Base-by-base conservation (phyloP, 2,113 vertebrate genomes). In the Mormyrus iriodes region DNA sequence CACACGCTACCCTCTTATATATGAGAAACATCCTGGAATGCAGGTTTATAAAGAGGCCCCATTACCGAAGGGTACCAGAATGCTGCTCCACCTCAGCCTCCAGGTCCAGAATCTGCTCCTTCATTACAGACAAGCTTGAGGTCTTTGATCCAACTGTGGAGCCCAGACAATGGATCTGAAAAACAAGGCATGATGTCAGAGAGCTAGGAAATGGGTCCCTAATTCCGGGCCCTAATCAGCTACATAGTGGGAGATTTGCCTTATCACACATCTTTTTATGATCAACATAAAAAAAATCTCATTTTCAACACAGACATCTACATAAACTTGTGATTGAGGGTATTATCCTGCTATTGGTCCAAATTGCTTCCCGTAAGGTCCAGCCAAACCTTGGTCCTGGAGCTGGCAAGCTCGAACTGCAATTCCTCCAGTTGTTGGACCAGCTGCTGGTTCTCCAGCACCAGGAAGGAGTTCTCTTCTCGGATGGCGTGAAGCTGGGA, bases 1-100 rank as follows among this genome's bases (percentile, higher is more conserved):
- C 21, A 61, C 55, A n/a, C 1, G 55, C 55, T 9, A 8, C n/a
- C n/a, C 21, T 61, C 7, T 9, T 61, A 27, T 31, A n/a, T 31
- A 69, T 69, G 13, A 69, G 0, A 27, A 27, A 10, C 9, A 65
- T 65, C n/a, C 10, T 65, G 61, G 61, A 1, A 10, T 69, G 61
- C 10, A 69, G 61, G 24, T 24, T n/a, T 65, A 65, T 27, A 65
- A 12, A 10, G 58, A 89, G 27, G 10, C 27, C 65, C n/a, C n/a
- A 27, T 93, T 96, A 99, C 98, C 95, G 97, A 53, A 98, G 94
- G 91, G 97, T 95, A 94, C 95, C 95, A 92, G 96, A 95, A 93
- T 96, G 96, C 93, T 95, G 93, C 92, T 96, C 96, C 95, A 98
- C 93, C 92, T 98, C 95, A 73, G 95, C 96, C 95, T 98, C 96